phyloP scores from a whole-genome alignment of 2,113 vertebrate species.

The Tursiops truncatus region DNA sequence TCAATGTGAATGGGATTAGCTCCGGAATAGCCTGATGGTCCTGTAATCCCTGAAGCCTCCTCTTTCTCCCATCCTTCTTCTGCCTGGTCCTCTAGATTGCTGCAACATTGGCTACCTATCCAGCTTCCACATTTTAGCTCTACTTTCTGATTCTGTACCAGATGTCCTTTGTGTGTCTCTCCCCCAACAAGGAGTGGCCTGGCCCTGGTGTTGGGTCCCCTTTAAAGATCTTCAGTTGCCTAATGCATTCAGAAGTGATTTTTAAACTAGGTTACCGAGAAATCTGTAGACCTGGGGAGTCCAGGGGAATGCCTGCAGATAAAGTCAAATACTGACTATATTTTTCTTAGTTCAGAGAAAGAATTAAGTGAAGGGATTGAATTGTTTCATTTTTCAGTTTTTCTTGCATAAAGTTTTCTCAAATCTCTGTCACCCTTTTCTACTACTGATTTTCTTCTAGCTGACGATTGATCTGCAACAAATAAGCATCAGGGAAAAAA shows the following conservation, averaged over 20 bases:
- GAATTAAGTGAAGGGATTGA: neutral
- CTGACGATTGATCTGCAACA: neutral
- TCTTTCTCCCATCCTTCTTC: neutral
- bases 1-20: neutral
- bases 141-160: conserved; percentile 5
- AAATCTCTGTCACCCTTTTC: neutral
- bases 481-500: conserved; percentile 36
- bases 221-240: neutral
- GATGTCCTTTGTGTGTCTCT: neutral
- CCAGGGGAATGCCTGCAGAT: neutral
- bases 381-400: conserved; percentile 17
- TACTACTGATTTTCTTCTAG: neutral
- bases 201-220: neutral
- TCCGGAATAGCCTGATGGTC: neutral
- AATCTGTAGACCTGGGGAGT: neutral
- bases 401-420: neutral
- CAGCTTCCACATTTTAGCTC: neutral
- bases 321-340: neutral
- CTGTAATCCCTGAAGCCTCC: neutral
- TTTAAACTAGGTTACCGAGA: neutral
- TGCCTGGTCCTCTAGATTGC: neutral
- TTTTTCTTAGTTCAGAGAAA: conserved; percentile 32
- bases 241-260: neutral
- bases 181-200: neutral
- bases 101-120: neutral